A percentile compares a stretch with the other conserved stretches of the same genome.
Conservation (phyloP, 2,113 vertebrate species). For the Strix aluco region DNA sequence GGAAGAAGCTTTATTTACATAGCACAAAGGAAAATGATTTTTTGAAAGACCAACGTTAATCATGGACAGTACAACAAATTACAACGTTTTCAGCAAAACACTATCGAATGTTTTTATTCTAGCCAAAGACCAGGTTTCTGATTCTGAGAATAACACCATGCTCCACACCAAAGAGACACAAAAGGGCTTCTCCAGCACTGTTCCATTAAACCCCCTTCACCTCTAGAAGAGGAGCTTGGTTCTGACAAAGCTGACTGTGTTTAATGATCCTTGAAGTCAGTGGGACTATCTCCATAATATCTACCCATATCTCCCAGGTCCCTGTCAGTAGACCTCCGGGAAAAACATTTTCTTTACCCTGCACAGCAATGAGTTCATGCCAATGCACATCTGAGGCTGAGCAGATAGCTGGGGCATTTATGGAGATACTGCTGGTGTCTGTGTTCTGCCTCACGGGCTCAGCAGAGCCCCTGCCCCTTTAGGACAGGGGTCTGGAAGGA, state of each 20-base stretch:
- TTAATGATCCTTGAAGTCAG: background rate
- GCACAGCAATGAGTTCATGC: background rate
- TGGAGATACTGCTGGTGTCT: background rate
- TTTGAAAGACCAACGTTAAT: constrained; percentile 72
- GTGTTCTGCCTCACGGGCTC: background rate
- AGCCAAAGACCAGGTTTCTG: constrained; percentile 24
- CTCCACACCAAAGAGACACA: background rate
- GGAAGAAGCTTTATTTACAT: constrained; percentile 70
- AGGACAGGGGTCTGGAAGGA: background rate
- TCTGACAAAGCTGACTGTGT: background rate
- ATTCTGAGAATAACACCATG: constrained; percentile 19
- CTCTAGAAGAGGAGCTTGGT: background rate
- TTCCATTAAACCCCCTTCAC: background rate
- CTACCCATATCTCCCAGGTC: background rate
- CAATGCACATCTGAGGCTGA: background rate
- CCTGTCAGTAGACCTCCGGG: background rate
- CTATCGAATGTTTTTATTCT: constrained; percentile 50
- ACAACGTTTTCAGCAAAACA: constrained; percentile 59
- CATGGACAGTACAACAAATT: constrained; percentile 58
- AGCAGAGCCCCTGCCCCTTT: background rate
- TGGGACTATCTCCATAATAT: background rate
- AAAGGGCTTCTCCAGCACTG: background rate
- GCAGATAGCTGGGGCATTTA: background rate
- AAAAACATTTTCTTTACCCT: background rate
- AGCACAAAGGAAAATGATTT: constrained; percentile 69